phyloP scores from a whole-genome alignment of 2,888 invertebrate species.

The Malthinus seriepunctatus region DNA sequence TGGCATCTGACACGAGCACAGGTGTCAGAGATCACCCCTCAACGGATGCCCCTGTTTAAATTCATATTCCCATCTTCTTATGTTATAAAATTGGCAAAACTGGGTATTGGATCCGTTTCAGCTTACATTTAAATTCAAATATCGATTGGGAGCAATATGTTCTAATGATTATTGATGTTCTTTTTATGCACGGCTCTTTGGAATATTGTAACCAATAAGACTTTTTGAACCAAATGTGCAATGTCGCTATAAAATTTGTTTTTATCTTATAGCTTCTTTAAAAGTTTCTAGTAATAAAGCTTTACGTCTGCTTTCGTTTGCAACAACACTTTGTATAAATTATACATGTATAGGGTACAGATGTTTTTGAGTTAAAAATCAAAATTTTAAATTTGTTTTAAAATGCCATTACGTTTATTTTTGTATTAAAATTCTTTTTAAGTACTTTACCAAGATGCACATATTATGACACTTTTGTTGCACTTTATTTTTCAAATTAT shows the following conservation, averaged over 20 bases:
- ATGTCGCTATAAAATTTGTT: not conserved
- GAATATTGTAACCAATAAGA: slow-evolving; percentile 5
- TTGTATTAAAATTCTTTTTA: no score
- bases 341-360: no score
- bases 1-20: slow-evolving; percentile 39
- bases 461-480: no score
- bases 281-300: no score
- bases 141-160: slow-evolving; percentile 16
- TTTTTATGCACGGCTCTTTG: slow-evolving; percentile 5
- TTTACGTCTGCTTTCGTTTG: no score
- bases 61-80: slow-evolving; percentile 40
- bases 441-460: no score
- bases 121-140: slow-evolving; percentile 20
- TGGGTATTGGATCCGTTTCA: slow-evolving; percentile 30
- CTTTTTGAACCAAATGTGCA: slow-evolving; percentile 1
- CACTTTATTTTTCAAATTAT: no score
- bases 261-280: no score
- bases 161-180: slow-evolving; percentile 4
- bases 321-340: no score
- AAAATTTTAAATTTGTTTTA: no score
- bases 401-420: no score
- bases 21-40: slow-evolving; percentile 38
- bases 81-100: slow-evolving; percentile 33
- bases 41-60: slow-evolving; percentile 37
- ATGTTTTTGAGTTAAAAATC: no score